phyloP scores from a whole-genome alignment of 1,140 invertebrate species.

The Drosophila serrata region DNA sequence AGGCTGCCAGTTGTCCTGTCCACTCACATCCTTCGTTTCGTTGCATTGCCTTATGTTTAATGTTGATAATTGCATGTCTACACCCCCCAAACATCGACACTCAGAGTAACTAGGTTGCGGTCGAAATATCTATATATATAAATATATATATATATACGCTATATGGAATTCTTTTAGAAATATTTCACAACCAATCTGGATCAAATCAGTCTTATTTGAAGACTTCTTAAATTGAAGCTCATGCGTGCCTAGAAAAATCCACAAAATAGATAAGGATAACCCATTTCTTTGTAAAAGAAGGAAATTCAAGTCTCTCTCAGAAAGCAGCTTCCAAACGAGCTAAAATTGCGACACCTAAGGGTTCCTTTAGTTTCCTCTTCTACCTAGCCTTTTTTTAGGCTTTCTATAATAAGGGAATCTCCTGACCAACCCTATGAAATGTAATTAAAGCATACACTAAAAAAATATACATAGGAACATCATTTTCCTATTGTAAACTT shows the following conservation, averaged over 20 bases:
- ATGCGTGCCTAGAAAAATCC: not conserved
- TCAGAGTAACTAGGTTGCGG: not conserved
- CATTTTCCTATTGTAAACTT: not conserved
- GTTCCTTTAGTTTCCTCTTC: too few relatives aligned
- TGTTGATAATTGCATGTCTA: conserved; percentile 49
- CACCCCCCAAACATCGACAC: conserved; percentile 9
- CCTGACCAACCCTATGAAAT: not conserved
- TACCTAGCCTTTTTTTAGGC: not conserved
- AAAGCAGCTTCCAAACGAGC: too few relatives aligned
- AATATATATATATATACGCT: not conserved
- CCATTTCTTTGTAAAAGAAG: not conserved
- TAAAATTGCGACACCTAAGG: too few relatives aligned
- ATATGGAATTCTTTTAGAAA: not conserved
- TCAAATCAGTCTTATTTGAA: not conserved
- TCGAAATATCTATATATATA: not conserved
- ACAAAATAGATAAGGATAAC: not conserved
- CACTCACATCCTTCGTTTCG: conserved; percentile 27
- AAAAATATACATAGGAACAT: too few relatives aligned
- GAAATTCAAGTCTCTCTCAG: not conserved
- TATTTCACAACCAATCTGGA: not conserved
- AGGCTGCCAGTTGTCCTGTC: conserved; percentile 35
- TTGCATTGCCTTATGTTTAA: conserved; percentile 32
- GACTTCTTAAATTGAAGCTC: not conserved
- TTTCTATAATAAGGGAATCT: not conserved
- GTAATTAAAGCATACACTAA: too few relatives aligned